These are phyloP conservation scores for Bruchidius siliquastri DNA, from an alignment of 2,888 invertebrate genomes.

Conservation along the genomic window DNA sequence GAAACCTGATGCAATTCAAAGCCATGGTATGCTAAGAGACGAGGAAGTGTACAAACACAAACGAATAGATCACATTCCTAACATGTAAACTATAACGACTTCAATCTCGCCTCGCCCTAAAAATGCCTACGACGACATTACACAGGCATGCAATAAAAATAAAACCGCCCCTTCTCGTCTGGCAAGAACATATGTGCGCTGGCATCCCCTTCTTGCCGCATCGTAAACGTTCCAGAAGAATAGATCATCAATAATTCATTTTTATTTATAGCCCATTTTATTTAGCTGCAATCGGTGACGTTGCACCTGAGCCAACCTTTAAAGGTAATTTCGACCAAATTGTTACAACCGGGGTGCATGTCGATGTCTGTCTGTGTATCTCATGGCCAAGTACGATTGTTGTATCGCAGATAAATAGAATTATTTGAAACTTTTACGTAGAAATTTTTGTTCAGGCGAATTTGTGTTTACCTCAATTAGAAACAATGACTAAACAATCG, in stretches of 20 bases:
- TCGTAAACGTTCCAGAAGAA: conserved; percentile 2
- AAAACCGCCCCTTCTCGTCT: neutral
- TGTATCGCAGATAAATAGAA: too few relatives aligned
- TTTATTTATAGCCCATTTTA: conserved; percentile 15
- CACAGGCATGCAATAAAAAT: neutral
- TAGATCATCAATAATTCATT: conserved; percentile 13
- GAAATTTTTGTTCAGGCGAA: too few relatives aligned
- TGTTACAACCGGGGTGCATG: too few relatives aligned
- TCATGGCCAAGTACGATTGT: too few relatives aligned
- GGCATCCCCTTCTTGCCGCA: neutral
- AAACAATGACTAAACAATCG: too few relatives aligned
- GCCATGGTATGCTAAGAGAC: too few relatives aligned
- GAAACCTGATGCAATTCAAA: too few relatives aligned
- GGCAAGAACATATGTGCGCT: neutral
- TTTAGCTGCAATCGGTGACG: conserved; percentile 4
- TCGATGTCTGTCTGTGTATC: too few relatives aligned
- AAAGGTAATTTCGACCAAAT: neutral
- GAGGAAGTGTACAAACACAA: neutral
- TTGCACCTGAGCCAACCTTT: neutral
- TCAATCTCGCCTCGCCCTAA: neutral
- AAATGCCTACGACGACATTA: neutral
- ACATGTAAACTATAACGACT: neutral
- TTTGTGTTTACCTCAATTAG: too few relatives aligned
- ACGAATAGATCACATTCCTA: neutral
- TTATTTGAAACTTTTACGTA: too few relatives aligned